phyloP scores from a whole-genome alignment of 2,888 invertebrate genomes.

The Agriopis aurantiaria region DNA sequence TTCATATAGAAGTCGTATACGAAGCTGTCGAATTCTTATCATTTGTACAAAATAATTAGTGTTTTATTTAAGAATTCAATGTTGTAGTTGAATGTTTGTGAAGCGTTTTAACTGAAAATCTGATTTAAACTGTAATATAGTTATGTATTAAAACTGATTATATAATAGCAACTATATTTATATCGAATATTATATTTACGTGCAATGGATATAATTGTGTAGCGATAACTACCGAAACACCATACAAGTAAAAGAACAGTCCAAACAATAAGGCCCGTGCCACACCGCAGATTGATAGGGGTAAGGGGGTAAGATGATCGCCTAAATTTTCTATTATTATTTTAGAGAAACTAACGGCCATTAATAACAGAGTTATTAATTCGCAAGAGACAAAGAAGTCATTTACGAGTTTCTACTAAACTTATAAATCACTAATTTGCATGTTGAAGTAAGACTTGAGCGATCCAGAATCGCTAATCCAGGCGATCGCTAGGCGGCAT shows the following conservation, averaged over 20 bases:
- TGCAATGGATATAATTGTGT: conserved; percentile 42
- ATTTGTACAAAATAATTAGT: conserved; percentile 54
- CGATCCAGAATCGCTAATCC: too few species aligned
- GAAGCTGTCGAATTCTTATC: conserved; percentile 52
- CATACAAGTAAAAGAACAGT: background rate
- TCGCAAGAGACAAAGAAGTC: too few species aligned
- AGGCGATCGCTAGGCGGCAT: too few species aligned
- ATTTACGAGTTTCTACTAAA: too few species aligned
- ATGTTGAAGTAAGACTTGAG: too few species aligned
- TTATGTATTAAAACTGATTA: conserved; percentile 39
- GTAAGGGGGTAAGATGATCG: too few species aligned
- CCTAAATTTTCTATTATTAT: too few species aligned
- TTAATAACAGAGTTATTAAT: too few species aligned
- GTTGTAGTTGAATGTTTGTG: conserved; percentile 44
- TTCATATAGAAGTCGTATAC: conserved; percentile 52
- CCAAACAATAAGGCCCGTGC: background rate
- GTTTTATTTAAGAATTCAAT: conserved; percentile 52
- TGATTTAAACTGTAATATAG: conserved; percentile 48
- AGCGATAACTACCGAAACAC: conserved; percentile 1
- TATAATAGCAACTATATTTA: conserved; percentile 49
- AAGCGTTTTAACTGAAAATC: conserved; percentile 29
- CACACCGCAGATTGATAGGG: background rate
- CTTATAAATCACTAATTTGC: too few species aligned
- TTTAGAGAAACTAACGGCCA: too few species aligned
- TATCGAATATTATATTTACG: conserved; percentile 45